phyloP scores from a whole-genome alignment of 23 tunicate genomes.

The Trididemnum nubilum region DNA sequence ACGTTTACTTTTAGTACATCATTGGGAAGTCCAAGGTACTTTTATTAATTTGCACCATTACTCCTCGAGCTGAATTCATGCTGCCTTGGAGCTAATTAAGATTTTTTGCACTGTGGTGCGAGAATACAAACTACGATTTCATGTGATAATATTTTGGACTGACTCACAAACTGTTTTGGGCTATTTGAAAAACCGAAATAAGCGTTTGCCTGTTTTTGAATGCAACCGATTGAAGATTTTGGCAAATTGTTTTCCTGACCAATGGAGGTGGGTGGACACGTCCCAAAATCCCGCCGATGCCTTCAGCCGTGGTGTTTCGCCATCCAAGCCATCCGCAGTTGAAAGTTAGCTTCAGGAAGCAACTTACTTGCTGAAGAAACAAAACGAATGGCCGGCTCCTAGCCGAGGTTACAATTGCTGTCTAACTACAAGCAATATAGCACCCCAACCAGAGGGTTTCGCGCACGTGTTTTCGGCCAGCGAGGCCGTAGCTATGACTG shows the following conservation, averaged over 20 bases:
- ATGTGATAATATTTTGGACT: neutral
- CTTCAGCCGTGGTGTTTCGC: constrained; percentile 13
- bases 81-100: constrained; percentile 5
- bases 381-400: neutral
- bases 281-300: constrained; percentile 7
- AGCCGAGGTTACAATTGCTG: neutral
- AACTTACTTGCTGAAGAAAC: neutral
- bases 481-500: neutral
- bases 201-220: neutral
- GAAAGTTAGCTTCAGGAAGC: constrained; percentile 2
- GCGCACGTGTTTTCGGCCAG: neutral
- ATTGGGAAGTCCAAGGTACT: constrained; percentile 4
- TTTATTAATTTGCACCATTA: neutral
- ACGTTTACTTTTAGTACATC: neutral
- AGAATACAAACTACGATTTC: neutral
- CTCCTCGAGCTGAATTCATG: constrained; percentile 12
- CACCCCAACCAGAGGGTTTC: neutral
- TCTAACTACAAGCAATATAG: neutral
- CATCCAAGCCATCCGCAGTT: neutral
- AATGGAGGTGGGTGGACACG: constrained; percentile 21
- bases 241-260: neutral
- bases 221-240: neutral
- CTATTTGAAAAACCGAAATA: constrained; percentile 11
- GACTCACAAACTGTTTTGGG: constrained; percentile 15
- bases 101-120: neutral